Conservation (phyloP, 2,113 vertebrate species). For the Podarcis raffonei region DNA sequence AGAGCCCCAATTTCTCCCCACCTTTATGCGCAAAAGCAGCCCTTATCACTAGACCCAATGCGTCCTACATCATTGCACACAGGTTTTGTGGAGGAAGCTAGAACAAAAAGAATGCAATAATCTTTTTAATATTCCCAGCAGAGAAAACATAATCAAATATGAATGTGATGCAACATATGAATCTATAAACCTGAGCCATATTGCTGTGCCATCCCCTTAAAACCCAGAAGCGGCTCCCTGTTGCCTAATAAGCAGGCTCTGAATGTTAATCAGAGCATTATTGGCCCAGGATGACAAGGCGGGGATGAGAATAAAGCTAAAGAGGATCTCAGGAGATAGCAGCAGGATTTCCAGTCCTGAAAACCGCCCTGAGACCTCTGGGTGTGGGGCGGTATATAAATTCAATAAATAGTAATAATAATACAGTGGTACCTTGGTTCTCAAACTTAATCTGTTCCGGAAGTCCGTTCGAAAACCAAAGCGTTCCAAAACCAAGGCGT, state of each 20-base stretch:
- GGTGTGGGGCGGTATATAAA: too few species aligned
- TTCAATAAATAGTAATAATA: too few species aligned
- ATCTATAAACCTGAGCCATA: background rate
- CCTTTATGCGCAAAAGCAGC: background rate
- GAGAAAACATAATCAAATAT: slow-evolving; percentile 25
- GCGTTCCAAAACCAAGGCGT: too few species aligned
- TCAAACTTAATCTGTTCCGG: too few species aligned
- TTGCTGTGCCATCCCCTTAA: background rate
- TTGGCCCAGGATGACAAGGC: background rate
- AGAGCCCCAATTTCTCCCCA: background rate
- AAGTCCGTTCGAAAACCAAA: too few species aligned
- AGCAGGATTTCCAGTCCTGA: background rate
- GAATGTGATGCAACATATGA: background rate
- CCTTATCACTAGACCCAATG: background rate
- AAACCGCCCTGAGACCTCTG: too few species aligned
- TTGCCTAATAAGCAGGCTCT: background rate
- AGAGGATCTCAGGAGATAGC: background rate
- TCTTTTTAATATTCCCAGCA: slow-evolving; percentile 4
- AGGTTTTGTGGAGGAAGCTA: background rate
- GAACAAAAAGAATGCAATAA: background rate
- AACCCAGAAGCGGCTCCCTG: background rate
- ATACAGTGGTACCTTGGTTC: too few species aligned
- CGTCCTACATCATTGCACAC: background rate
- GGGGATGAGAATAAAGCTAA: background rate
- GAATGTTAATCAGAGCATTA: background rate